These are phyloP conservation scores for Exocentrus adspersus DNA, from an alignment of 2,888 invertebrate genomes.

Conservation along the genomic window DNA sequence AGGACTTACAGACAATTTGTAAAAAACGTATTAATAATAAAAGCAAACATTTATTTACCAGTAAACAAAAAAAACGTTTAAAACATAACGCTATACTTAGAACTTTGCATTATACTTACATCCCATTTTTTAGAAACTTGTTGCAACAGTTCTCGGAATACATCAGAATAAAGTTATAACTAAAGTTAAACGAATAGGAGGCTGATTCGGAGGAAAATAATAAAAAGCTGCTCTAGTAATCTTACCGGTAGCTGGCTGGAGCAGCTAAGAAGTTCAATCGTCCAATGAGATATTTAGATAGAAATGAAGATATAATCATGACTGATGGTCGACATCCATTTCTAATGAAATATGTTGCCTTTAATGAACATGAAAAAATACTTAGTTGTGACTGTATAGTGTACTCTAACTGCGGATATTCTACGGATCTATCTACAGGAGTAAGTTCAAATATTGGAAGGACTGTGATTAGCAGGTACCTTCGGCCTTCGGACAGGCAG, in stretches of 20 bases:
- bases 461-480: no score
- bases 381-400: conserved; percentile 77
- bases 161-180: conserved; percentile 79
- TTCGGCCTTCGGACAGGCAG: no score
- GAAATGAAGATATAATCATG: conserved; percentile 94
- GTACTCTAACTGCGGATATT: conserved; percentile 86
- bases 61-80: no score
- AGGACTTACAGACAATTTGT: no score
- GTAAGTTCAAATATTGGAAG: no score
- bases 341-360: conserved; percentile 82
- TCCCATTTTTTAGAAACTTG: conserved; percentile 70
- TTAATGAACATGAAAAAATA: conserved; percentile 79
- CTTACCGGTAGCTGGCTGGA: conserved; percentile 79
- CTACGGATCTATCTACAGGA: conserved; percentile 80
- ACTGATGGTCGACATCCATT: conserved; percentile 93
- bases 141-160: conserved; percentile 76
- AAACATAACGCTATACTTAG: no score
- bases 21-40: no score
- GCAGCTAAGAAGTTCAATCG: conserved; percentile 82
- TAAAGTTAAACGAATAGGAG: conserved; percentile 88
- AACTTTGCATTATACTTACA: no score
- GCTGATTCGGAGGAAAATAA: conserved; percentile 97
- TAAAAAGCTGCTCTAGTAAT: conserved; percentile 75
- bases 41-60: no score
- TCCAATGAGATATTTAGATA: conserved; percentile 81